Evolutionary conservation across 2,113 vertebrate genomes (phyloP), one percentile per base, ranked within the genome.

Genomic region (Baryphthengus martii): DNA sequence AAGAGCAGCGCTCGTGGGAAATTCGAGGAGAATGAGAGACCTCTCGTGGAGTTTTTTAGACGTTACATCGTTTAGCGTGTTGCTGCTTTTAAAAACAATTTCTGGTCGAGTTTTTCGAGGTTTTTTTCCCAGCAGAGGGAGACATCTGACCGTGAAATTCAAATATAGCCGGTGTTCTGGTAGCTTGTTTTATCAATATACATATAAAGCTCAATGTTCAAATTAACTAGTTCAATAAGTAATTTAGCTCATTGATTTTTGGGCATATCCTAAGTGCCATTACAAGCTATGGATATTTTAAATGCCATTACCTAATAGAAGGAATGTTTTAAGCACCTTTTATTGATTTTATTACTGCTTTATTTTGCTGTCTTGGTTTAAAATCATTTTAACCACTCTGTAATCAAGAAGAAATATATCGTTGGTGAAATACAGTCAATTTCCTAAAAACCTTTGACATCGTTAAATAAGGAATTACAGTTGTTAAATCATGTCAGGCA

Each of bases 161-260:
- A 18, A 50, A 24, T 35, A 47, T 24, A 50, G 40, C 35, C 50
- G 3, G 44, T 65, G 39, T 97, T 97, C 96, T 85, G 93, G 94
- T 90, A 91, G 89, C 96, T 96, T 96, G 76, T 97, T 98, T 98
- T 98, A 98, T 98, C 98, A 98, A 98, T 98, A 98, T 98, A 98
- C 98, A 95, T 98, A 98, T 98, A 98, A 98, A 98, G 97, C 98
- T 97, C 98, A 96, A 98, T 97, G 98, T 97, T 98, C 98, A 98
- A 98, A 98, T 98, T 98, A 98, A 98, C 98, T 98, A 98, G 98
- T 98, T 98, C 98, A 98, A 98, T 98, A 98, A 98, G 98, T 98
- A 98, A 98, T 98, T 98, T 98, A 98, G 98, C 96, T 96, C 98
- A 98, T 98, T 98, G 98, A 98, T 98, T 98, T 98, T 98, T 94